Evolutionary conservation across 2,797 vertebrate species (phyloP).

Genomic region (Neomorphus geoffroyi): DNA sequence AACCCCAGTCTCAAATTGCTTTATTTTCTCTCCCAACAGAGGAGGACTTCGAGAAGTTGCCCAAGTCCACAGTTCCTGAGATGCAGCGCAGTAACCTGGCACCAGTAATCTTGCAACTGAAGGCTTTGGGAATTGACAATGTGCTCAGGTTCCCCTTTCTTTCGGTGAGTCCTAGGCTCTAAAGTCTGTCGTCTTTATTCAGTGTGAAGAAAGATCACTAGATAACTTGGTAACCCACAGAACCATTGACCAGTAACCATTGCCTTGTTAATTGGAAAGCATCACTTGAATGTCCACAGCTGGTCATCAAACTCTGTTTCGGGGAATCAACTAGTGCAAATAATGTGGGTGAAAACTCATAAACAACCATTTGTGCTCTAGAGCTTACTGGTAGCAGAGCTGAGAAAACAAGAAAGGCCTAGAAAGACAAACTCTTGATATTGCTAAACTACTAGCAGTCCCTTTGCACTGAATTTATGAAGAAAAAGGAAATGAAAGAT

Average conservation of each 20-base stretch:
- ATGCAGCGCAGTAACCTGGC: conserved; percentile 98
- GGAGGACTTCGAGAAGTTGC: conserved; percentile 95
- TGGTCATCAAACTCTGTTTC: not conserved
- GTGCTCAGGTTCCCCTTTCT: conserved; percentile 98
- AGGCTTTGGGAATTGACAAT: conserved; percentile 96
- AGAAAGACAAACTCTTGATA: not conserved
- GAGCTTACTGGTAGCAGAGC: not conserved
- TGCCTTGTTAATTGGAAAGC: not conserved
- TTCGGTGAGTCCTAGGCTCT: conserved; percentile 80
- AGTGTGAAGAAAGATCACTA: not conserved
- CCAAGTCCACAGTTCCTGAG: conserved; percentile 90
- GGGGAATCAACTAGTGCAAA: not conserved
- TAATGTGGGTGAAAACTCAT: not conserved
- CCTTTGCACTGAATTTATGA: not conserved
- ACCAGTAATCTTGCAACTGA: conserved; percentile 96
- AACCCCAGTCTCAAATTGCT: not conserved
- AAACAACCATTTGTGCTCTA: not conserved
- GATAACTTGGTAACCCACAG: not conserved
- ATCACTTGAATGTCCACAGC: not conserved
- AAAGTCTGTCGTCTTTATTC: not conserved
- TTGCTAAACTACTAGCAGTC: not conserved
- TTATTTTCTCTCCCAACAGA: conserved; percentile 77
- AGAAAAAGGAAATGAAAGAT: not conserved
- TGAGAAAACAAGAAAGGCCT: not conserved
- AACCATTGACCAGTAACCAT: not conserved